phyloP scores from a whole-genome alignment of 2,113 vertebrate species.

The Plecotus auritus region DNA sequence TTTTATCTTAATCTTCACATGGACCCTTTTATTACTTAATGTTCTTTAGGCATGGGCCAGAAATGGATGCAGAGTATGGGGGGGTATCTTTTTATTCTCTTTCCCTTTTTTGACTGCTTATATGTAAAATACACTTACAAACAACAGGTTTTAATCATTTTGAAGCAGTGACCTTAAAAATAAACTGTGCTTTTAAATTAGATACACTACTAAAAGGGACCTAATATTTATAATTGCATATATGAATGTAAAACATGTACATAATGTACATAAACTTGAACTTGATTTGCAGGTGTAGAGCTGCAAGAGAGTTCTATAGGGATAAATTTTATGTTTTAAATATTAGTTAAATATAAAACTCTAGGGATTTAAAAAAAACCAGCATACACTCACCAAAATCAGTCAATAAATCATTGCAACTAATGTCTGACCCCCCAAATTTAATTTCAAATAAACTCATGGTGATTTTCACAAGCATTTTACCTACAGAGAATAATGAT shows the following conservation, averaged over 20 bases:
- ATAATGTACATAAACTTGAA: slow-evolving; percentile 63
- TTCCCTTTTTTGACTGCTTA: slow-evolving; percentile 4
- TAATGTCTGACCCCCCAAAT: slow-evolving; percentile 46
- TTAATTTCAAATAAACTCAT: slow-evolving; percentile 1
- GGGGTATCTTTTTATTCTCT: slow-evolving; percentile 49
- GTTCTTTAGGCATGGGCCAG: slow-evolving; percentile 57
- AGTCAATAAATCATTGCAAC: slow-evolving; percentile 56
- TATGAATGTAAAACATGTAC: background rate
- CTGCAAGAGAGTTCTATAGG: slow-evolving; percentile 50
- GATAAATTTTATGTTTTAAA: slow-evolving; percentile 57
- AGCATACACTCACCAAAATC: background rate
- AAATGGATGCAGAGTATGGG: slow-evolving; percentile 62
- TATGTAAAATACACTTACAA: slow-evolving; percentile 61
- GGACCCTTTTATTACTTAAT: slow-evolving; percentile 72
- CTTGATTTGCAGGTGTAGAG: slow-evolving; percentile 51
- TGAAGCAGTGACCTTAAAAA: slow-evolving; percentile 50
- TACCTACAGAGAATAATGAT: background rate
- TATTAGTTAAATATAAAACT: slow-evolving; percentile 57
- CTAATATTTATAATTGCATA: background rate
- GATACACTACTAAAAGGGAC: slow-evolving; percentile 56
- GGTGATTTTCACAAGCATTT: background rate
- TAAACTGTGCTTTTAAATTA: slow-evolving; percentile 48
- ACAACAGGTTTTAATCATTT: slow-evolving; percentile 65
- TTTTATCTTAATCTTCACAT: slow-evolving; percentile 76
- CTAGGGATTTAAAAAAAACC: slow-evolving; percentile 55